These are phyloP conservation scores for Chascanopsetta lugubris DNA, from an alignment of 2,113 vertebrate genomes.

Conservation along the genomic window DNA sequence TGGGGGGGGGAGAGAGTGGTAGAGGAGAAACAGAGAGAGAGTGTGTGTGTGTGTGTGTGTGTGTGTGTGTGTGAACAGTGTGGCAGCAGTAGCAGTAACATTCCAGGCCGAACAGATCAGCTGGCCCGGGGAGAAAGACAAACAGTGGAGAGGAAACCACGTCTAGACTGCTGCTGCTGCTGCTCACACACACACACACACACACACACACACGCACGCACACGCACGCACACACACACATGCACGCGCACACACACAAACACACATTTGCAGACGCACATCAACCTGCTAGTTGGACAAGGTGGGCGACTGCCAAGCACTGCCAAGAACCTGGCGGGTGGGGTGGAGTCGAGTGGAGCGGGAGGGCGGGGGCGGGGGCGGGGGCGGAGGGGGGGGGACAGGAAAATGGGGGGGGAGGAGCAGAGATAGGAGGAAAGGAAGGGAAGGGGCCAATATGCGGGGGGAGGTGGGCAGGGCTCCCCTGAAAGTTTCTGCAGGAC, in stretches of 20 bases:
- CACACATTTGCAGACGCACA: conserved; percentile 51
- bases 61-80: conserved; percentile 59
- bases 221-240: conserved; percentile 23
- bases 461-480: conserved; percentile 23
- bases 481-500: background rate
- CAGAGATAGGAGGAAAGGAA: conserved; percentile 48
- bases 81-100: conserved; percentile 76
- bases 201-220: conserved; percentile 8
- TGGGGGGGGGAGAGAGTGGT: conserved; percentile 39
- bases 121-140: conserved; percentile 80
- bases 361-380: background rate
- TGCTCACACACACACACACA: conserved; percentile 47
- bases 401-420: conserved; percentile 50
- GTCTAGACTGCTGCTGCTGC: conserved; percentile 75
- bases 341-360: no score
- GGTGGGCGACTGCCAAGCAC: conserved; percentile 70
- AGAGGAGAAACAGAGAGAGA: conserved; percentile 47
- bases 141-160: conserved; percentile 80
- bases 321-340: conserved; percentile 69
- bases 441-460: conserved; percentile 32
- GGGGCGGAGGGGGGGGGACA: conserved; percentile 8
- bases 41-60: conserved; percentile 46
- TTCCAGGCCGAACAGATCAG: conserved; percentile 80
- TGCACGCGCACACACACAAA: conserved; percentile 29
- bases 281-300: conserved; percentile 76